Conservation (phyloP, 2,888 invertebrate genomes). For the Cephonodes hylas region DNA sequence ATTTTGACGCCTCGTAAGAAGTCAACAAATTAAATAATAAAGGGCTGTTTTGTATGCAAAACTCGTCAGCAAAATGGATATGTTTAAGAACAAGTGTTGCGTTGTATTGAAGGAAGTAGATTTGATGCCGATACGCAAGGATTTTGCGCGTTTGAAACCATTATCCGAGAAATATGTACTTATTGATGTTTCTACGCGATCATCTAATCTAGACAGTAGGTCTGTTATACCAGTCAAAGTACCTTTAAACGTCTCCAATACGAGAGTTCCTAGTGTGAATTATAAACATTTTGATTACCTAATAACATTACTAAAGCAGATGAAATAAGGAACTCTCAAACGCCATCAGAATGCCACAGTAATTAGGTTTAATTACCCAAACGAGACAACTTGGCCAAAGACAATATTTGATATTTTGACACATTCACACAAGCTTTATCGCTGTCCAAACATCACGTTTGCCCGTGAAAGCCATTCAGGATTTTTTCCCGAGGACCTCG, state of each 20-base stretch:
- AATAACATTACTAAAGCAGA: neutral
- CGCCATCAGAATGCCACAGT: conserved; percentile 5
- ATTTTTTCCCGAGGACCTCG: conserved; percentile 64
- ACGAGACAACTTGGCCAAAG: conserved; percentile 54
- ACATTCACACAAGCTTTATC: conserved; percentile 80
- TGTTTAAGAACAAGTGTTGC: conserved; percentile 39
- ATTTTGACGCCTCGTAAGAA: conserved; percentile 68
- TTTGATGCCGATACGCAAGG: conserved; percentile 10
- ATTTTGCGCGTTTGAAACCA: neutral
- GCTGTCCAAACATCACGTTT: conserved; percentile 73
- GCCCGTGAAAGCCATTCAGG: conserved; percentile 73
- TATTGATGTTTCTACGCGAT: too few species aligned
- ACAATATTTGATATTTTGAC: conserved; percentile 81
- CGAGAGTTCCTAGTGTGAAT: too few species aligned
- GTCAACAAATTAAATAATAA: conserved; percentile 71
- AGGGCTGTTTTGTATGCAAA: conserved; percentile 62
- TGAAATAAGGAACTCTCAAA: conserved; percentile 8
- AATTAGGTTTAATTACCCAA: conserved; percentile 56
- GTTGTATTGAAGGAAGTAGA: conserved; percentile 35
- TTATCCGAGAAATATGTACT: too few species aligned
- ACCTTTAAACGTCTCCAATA: too few species aligned
- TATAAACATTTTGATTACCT: too few species aligned
- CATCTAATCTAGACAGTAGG: too few species aligned
- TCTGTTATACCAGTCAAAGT: too few species aligned
- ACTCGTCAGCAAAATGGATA: conserved; percentile 49